Evolutionary conservation across 2,797 vertebrate genomes (phyloP).

Genomic region (Phrynocephalus guinanensis): DNA sequence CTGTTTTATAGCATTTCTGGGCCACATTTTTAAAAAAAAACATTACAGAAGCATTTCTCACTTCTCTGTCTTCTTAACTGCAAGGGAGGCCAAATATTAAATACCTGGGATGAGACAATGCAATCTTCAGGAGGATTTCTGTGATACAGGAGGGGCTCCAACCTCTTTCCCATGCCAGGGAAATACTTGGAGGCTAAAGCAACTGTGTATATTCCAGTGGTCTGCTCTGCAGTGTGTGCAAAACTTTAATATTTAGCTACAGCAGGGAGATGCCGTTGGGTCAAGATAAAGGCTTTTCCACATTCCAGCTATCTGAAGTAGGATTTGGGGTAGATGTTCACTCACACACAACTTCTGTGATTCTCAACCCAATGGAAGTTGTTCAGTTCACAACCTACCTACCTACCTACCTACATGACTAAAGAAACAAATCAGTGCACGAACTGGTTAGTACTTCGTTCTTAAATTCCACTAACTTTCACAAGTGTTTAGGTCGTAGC

Average conservation of each 20-base stretch:
- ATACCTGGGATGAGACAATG: neutral
- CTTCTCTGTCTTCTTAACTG: neutral
- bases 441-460: neutral
- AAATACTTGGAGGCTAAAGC: neutral
- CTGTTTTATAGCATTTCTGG: neutral
- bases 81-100: neutral
- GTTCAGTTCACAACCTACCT: neutral
- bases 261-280: no score
- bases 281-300: no score
- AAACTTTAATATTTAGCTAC: neutral
- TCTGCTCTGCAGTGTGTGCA: neutral
- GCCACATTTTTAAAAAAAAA: neutral
- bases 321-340: no score
- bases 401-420: neutral
- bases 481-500: slow-evolving; percentile 16
- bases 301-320: no score
- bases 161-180: neutral
- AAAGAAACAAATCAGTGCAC: slow-evolving; percentile 14
- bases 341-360: neutral
- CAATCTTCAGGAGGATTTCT: neutral
- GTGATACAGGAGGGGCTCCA: neutral
- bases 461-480: slow-evolving; percentile 35
- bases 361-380: neutral
- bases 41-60: neutral
- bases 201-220: neutral